Evolutionary conservation across 2,113 vertebrate species (phyloP).

Genomic region (Eolophus roseicapilla): DNA sequence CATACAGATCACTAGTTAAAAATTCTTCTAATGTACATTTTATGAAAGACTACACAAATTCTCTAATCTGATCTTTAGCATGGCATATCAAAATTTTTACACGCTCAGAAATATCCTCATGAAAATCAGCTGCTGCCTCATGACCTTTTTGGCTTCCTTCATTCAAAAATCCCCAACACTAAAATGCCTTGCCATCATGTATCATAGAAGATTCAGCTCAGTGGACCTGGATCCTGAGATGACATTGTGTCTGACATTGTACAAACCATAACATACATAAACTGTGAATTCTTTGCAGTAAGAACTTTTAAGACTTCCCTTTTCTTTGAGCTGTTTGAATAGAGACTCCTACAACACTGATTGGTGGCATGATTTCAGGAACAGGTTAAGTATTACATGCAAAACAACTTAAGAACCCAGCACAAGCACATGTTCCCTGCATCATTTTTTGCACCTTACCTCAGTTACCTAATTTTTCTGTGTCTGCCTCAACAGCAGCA

Average conservation of each 20-base stretch:
- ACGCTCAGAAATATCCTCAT: background rate
- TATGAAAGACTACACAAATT: background rate
- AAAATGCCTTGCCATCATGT: background rate
- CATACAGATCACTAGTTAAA: background rate
- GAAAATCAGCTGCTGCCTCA: background rate
- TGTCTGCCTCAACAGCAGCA: background rate
- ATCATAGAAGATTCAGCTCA: background rate
- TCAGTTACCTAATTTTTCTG: background rate
- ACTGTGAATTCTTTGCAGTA: background rate
- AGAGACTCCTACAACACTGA: accelerated
- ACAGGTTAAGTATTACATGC: accelerated
- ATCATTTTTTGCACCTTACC: background rate
- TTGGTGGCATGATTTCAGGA: background rate
- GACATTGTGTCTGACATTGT: background rate
- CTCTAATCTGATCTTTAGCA: background rate
- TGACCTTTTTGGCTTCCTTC: background rate
- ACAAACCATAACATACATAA: background rate
- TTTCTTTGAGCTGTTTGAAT: background rate
- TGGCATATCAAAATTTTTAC: background rate
- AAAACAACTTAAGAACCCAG: background rate
- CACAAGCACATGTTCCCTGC: background rate
- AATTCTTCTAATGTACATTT: background rate
- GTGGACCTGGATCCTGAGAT: background rate
- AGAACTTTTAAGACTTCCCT: background rate
- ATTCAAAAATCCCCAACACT: background rate